Evolutionary conservation across 1,140 invertebrate genomes (phyloP), one percentile per base, ranked within the genome.

Genomic region (Vanessa atalanta): DNA sequence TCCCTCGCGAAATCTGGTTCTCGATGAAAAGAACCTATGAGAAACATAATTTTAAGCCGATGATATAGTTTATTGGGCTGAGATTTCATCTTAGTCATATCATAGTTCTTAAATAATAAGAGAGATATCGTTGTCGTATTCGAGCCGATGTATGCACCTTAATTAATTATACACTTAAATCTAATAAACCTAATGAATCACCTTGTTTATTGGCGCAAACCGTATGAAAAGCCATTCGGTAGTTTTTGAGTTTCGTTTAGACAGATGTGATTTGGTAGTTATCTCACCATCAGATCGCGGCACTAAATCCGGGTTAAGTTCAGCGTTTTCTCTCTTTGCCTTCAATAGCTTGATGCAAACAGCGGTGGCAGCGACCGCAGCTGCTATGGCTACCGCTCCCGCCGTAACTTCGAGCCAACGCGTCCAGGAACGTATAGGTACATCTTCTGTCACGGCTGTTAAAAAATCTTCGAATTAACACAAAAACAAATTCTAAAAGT

Each of bases 1-100:
- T 89, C 86, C 9, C 86, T 75, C 8, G 80, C 53, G 70, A 90
- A 87, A 65, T 91, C 89, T 4, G 89, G 88, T 72, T 91, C 89
- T 13, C 89, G 88, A 61, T 91, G 86, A 63, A 90, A 91, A 16
- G 80, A 76, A 61, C 89, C 89, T 91, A 60, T 63, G n/a, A 15
- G 65, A 48, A 55, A 60, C 64, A 73, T 48, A 15, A 66, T 53
- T 65, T 57, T 47, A 26, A 48, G 47, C 43, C 61, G 20, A 60
- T 64, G 31, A 15, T 48, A 48, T 20, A 47, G 47, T 13, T 13
- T 8, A 47, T 47, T 47, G 47, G 1, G 47, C 47, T 47, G 47
- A 50, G 1, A 50, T 14, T 11, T 50, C 15, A 50, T 14, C 15
- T 50, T 50, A 14, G 12, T 50, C 20, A 20, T 20, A 20, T 20